These are phyloP conservation scores for Pegoplata infirma DNA, from an alignment of 2,888 invertebrate genomes.

Conservation along the genomic window DNA sequence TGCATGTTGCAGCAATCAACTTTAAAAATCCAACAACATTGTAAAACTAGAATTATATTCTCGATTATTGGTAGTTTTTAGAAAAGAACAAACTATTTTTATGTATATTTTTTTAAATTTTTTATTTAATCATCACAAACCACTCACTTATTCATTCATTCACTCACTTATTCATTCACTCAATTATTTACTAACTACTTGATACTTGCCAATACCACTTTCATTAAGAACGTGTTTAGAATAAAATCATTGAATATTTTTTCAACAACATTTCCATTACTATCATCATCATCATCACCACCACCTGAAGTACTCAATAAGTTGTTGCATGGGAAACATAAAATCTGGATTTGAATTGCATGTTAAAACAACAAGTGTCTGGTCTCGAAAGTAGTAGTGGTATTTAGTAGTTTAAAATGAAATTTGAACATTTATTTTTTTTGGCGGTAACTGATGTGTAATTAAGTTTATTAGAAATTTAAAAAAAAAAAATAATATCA, in stretches of 20 bases:
- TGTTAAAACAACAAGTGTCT: background rate
- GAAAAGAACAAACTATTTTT: background rate
- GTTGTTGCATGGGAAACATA: background rate
- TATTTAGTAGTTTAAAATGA: background rate
- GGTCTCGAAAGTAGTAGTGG: background rate
- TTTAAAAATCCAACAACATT: background rate
- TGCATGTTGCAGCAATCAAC: background rate
- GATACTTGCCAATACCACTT: constrained; percentile 59
- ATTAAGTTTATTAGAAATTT: background rate
- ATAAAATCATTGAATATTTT: constrained; percentile 46
- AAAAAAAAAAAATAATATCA: background rate
- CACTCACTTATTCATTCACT: background rate
- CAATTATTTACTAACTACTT: constrained; percentile 10
- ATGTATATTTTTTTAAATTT: background rate
- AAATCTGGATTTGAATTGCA: background rate
- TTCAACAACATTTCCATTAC: constrained; percentile 23
- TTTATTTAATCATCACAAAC: background rate
- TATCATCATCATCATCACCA: background rate
- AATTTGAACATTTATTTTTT: no score
- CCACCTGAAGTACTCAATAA: background rate
- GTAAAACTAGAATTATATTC: background rate
- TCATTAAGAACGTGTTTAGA: constrained; percentile 63
- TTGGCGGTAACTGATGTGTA: background rate
- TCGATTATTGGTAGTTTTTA: background rate
- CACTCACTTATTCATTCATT: constrained; percentile 18